These are phyloP conservation scores for Ectobius pallidus DNA, from an alignment of 2,888 invertebrate species.

Conservation along the genomic window DNA sequence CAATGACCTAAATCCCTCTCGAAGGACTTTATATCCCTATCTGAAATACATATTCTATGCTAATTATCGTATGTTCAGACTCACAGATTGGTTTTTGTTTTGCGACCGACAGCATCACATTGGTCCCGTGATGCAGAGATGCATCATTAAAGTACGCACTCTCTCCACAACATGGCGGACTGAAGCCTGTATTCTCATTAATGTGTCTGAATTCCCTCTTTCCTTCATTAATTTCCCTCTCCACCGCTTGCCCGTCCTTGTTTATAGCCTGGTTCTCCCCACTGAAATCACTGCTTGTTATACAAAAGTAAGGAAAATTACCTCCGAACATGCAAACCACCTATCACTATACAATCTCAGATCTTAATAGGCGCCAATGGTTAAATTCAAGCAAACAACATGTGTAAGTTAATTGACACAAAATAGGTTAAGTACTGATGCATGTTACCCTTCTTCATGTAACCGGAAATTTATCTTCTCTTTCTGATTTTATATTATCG, in stretches of 20 bases:
- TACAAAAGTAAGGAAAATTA: background rate
- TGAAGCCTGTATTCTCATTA: background rate
- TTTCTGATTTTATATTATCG: no score
- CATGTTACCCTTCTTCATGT: no score
- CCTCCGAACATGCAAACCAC: background rate
- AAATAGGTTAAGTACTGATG: no score
- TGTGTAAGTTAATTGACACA: no score
- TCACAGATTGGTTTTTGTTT: conserved; percentile 1
- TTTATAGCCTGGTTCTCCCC: background rate
- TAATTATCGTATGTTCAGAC: background rate
- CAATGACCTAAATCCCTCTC: no score
- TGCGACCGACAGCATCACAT: background rate
- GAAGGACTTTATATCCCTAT: no score
- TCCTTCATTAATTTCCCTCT: background rate
- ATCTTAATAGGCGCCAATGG: background rate
- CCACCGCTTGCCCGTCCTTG: background rate
- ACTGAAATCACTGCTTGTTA: background rate
- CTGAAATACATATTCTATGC: background rate
- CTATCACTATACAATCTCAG: background rate
- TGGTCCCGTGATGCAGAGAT: background rate
- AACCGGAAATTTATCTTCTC: no score
- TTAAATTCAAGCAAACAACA: no score
- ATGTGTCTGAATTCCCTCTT: background rate
- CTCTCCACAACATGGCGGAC: background rate
- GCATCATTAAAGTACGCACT: background rate